Percentiles rank a stretch among this genome's conserved stretches.
phyloP scores from a whole-genome alignment of 2,888 invertebrate species.

The Tinea trinotella region DNA sequence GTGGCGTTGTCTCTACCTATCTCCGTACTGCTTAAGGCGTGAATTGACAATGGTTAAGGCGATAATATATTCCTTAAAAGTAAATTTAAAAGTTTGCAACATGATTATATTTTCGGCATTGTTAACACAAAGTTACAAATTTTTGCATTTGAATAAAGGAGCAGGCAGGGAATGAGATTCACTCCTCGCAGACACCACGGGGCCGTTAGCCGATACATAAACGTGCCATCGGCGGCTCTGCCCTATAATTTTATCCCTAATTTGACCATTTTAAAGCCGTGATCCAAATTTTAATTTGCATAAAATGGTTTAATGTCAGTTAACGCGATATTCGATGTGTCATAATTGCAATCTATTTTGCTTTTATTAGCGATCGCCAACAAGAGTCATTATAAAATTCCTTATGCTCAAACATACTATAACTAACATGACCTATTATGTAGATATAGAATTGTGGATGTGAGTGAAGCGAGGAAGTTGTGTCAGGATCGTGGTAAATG shows the following conservation, averaged over 20 bases:
- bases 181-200: constrained; percentile 30
- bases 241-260: constrained; percentile 62
- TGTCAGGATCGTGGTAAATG: too few species aligned
- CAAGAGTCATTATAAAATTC: neutral
- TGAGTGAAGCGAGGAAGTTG: too few species aligned
- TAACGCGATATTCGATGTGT: constrained; percentile 54
- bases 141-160: constrained; percentile 5
- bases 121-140: neutral
- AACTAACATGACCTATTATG: too few species aligned
- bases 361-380: neutral
- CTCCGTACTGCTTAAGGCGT: too few species aligned
- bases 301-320: constrained; percentile 64
- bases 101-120: neutral
- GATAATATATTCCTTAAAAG: neutral
- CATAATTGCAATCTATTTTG: constrained; percentile 46
- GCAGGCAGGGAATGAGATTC: neutral
- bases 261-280: constrained; percentile 53
- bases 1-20: too few species aligned
- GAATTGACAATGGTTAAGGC: too few species aligned
- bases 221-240: constrained; percentile 48
- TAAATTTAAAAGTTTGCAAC: neutral
- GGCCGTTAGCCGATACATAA: constrained; percentile 30
- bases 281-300: constrained; percentile 63
- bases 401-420: neutral
- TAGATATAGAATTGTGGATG: too few species aligned